Evolutionary conservation across 1,140 invertebrate species (phyloP), one percentile per base, ranked within the genome.

Genomic region (Drosophila pectinifera): DNA sequence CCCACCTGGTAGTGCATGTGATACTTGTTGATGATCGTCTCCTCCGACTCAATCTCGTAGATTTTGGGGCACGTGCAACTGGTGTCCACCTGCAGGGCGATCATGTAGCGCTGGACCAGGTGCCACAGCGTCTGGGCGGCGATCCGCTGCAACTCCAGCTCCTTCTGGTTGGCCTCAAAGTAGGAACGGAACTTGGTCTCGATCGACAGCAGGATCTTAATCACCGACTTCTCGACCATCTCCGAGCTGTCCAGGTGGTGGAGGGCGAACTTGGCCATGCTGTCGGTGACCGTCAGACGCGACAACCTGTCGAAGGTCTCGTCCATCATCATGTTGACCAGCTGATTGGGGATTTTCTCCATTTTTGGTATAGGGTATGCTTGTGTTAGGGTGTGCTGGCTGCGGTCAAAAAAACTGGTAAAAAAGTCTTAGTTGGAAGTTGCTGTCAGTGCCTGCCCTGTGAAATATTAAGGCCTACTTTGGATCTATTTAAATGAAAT

Each of bases 11-110:
- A 85, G 39, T 90, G 84, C 22, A 79, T 34, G 1, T 81, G 61
- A 54, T 79, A 91, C 10, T 82, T 86, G 16, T 39, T 68, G 0
- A 88, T 34, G 0, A 90, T 55, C 1, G 59, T 6, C 0, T 91
- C 88, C 14, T 88, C 80, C 0, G 64, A 41, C 8, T 76, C 73
- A 0, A 53, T 61, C 10, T 39, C 55, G 18, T 70, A 76, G 8
- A 72, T 56, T 14, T 81, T 45, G 0, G 85, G 74, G 7, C 51
- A 57, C 5, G 58, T 46, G 36, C 90, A 91, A 10, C 41, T 43
- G 0, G 36, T 11, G 1, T 80, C 78, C 16, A 55, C 20, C 5
- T 75, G 51, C 38, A 45, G 31, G 18, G 11, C 13, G 13, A 78
- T 62, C 51, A 45, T 45, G 16, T 61, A 72, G 7, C 75, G 73